A percentile compares a stretch with the other conserved stretches of the same genome.
Conservation (phyloP, 1,140 invertebrate genomes). For the Meloidogyne exigua region DNA sequence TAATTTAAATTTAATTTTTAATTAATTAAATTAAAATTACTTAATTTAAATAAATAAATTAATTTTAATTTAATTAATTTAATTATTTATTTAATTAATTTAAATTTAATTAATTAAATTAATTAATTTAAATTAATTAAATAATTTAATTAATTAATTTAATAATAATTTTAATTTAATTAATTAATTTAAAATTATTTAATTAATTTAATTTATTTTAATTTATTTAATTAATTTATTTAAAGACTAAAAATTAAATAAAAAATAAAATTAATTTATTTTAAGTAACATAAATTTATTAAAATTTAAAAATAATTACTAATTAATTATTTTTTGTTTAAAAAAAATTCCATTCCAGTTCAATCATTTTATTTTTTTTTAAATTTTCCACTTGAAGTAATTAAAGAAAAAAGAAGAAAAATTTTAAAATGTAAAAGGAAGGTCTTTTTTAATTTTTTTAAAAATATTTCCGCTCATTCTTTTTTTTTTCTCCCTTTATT, state of each 20-base stretch:
- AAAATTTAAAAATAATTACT: neutral
- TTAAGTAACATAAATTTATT: neutral
- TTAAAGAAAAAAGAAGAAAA: neutral
- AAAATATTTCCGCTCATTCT: neutral
- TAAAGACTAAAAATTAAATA: constrained; percentile 8
- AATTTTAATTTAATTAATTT: neutral
- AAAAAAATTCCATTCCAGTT: neutral
- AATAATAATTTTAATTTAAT: too few species aligned
- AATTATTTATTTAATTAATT: neutral
- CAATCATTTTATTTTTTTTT: constrained; percentile 9
- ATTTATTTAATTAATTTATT: neutral
- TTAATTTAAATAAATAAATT: too few species aligned
- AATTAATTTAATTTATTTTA: neutral
- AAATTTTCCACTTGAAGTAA: neutral
- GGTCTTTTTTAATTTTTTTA: constrained; percentile 9
- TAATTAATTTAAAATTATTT: neutral
- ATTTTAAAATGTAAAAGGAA: neutral
- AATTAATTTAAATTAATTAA: neutral
- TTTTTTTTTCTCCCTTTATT: too few species aligned
- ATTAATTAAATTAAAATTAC: neutral
- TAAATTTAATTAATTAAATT: neutral
- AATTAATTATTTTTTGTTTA: too few species aligned
- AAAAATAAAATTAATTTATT: neutral
- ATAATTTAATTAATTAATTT: neutral
- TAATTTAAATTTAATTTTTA: neutral